Evolutionary conservation across 2,888 invertebrate species (phyloP), one percentile per base, ranked within the genome.

Genomic region (Brachyopa scutellaris): DNA sequence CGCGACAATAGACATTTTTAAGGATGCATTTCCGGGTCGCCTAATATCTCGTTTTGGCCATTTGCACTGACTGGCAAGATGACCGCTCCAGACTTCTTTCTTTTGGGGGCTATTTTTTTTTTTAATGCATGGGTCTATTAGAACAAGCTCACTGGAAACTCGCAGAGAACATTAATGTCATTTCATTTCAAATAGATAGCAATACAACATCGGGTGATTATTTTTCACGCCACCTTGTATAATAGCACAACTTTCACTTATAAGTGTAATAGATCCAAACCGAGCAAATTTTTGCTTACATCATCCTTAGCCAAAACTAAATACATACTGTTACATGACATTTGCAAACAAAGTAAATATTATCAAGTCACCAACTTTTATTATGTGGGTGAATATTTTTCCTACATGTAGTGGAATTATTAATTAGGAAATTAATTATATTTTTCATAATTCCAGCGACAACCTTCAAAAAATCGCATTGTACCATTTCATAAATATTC

Each of bases 181-280:
- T n/a, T n/a, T n/a, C n/a, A n/a, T n/a, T n/a, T n/a, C n/a, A n/a
- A n/a, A n/a, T n/a, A n/a, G n/a, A n/a, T n/a, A n/a, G n/a, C n/a
- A n/a, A n/a, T n/a, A n/a, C n/a, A n/a, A n/a, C n/a, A n/a, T n/a
- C n/a, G n/a, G n/a, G n/a, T n/a, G n/a, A n/a, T n/a, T n/a, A n/a
- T n/a, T n/a, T n/a, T n/a, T n/a, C n/a, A n/a, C n/a, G n/a, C n/a
- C n/a, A n/a, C n/a, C n/a, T n/a, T n/a, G n/a, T n/a, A n/a, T n/a
- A n/a, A n/a, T n/a, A n/a, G n/a, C n/a, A n/a, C 36, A 38, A 38
- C 38, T 38, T 38, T 38, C 38, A 38, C 38, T 38, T 38, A 38
- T 38, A 15, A 15, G 11, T 47, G 1, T 8, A 47, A 47, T 26
- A 49, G 9, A 29, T 29, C 29, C 38, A 38, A 15, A 11, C 17